Conservation (phyloP, 2,113 vertebrate genomes). For the Paradoxurus hermaphroditus region DNA sequence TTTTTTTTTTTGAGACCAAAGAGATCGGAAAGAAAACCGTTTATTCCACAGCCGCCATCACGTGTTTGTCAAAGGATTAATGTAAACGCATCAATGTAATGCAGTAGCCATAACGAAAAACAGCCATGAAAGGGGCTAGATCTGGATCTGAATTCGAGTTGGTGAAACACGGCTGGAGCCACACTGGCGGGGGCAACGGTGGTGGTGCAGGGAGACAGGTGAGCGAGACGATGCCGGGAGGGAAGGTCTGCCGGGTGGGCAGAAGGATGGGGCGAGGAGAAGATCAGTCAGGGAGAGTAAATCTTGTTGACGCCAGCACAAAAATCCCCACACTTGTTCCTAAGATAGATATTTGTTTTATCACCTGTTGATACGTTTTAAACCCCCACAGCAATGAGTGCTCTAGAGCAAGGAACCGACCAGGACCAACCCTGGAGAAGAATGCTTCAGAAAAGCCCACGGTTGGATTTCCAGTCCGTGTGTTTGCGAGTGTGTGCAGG, state of each 20-base stretch:
- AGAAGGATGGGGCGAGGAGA: not conserved
- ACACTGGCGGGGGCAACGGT: not conserved
- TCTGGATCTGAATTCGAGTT: not conserved
- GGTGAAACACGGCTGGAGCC: not conserved
- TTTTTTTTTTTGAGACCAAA: conserved; percentile 3
- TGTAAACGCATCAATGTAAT: no score
- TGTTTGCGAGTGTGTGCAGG: no score
- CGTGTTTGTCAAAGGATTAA: not conserved
- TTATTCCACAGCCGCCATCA: not conserved
- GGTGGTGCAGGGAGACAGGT: not conserved
- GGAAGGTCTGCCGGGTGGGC: accelerated
- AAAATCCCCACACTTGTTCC: not conserved
- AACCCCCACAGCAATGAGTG: not conserved
- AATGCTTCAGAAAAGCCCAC: not conserved
- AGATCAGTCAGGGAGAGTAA: not conserved
- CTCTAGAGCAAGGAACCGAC: not conserved
- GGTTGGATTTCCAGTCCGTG: not conserved
- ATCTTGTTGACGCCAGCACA: not conserved
- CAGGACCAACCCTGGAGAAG: not conserved
- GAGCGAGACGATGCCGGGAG: not conserved
- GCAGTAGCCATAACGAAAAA: not conserved
- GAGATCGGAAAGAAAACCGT: not conserved
- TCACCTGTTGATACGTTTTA: not conserved
- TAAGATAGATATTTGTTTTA: not conserved
- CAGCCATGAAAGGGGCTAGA: not conserved